These are phyloP conservation scores for Onthophagus sagittarius DNA, from an alignment of 2,888 invertebrate species.

Conservation along the genomic window DNA sequence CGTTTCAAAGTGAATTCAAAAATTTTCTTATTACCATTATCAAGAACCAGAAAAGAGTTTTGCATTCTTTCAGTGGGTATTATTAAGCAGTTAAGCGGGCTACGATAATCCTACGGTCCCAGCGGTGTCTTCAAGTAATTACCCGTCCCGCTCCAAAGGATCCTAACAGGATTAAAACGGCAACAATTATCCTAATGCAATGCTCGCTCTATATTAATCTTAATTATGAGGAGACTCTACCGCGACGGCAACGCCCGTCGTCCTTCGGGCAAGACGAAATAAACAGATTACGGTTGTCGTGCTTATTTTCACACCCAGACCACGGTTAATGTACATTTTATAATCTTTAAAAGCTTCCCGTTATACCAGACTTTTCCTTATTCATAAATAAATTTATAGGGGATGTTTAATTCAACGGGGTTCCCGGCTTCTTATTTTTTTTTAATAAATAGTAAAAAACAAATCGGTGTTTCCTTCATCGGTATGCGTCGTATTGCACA, in stretches of 20 bases:
- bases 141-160: slow-evolving; percentile 6
- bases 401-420: neutral
- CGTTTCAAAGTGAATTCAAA: neutral
- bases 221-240: slow-evolving; percentile 3
- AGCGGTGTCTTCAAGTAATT: slow-evolving; percentile 9
- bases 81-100: neutral
- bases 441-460: neutral
- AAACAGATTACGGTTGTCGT: slow-evolving; percentile 6
- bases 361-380: too few relatives aligned
- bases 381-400: neutral
- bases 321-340: neutral
- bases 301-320: neutral
- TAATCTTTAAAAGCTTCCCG: neutral
- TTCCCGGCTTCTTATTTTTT: neutral
- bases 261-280: neutral
- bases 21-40: neutral
- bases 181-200: slow-evolving; percentile 12
- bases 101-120: neutral
- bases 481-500: neutral
- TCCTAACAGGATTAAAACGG: slow-evolving; percentile 9
- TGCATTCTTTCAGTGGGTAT: neutral
- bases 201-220: slow-evolving; percentile 12
- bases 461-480: neutral
- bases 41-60: neutral
- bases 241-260: neutral